A percentile compares a stretch with the other conserved stretches of the same genome.
phyloP scores from a whole-genome alignment of 2,797 vertebrate genomes.

The Psittacula echo region DNA sequence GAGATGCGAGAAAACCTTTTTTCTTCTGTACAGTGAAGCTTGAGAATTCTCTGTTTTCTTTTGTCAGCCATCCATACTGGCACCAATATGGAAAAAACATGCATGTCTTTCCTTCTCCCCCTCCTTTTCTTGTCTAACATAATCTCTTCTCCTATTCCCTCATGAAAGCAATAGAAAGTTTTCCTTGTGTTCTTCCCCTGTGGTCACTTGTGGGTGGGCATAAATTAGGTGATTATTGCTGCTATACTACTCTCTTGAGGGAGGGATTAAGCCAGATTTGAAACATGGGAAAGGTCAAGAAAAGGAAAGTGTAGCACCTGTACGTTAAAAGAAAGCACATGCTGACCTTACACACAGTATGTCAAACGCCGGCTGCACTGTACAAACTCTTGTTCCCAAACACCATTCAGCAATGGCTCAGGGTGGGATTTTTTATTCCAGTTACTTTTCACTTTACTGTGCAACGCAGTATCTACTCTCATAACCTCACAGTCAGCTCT shows the following conservation, averaged over 20 bases:
- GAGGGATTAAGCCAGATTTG: conserved; percentile 39
- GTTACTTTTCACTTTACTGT: not conserved
- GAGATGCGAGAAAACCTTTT: not conserved
- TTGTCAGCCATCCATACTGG: not conserved
- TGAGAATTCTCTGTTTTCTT: not conserved
- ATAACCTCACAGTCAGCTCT: not conserved
- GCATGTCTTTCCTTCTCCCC: not conserved
- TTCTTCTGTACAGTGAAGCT: not conserved
- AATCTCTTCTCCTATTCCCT: not conserved
- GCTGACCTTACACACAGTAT: not conserved
- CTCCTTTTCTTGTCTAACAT: not conserved
- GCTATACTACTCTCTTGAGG: not conserved
- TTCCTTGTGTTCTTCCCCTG: not conserved
- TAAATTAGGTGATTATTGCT: conserved; percentile 56
- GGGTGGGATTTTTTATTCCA: not conserved
- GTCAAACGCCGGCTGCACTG: conserved; percentile 1
- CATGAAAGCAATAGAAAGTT: not conserved
- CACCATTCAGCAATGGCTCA: not conserved
- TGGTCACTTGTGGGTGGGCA: conserved; percentile 26
- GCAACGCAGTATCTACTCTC: not conserved
- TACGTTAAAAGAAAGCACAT: not conserved
- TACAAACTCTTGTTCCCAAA: not conserved
- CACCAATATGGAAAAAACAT: not conserved
- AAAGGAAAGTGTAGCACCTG: conserved; percentile 42
- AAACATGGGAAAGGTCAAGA: conserved; percentile 33